phyloP scores from a whole-genome alignment of 1,140 invertebrate genomes.

The Drosophila bocki region DNA sequence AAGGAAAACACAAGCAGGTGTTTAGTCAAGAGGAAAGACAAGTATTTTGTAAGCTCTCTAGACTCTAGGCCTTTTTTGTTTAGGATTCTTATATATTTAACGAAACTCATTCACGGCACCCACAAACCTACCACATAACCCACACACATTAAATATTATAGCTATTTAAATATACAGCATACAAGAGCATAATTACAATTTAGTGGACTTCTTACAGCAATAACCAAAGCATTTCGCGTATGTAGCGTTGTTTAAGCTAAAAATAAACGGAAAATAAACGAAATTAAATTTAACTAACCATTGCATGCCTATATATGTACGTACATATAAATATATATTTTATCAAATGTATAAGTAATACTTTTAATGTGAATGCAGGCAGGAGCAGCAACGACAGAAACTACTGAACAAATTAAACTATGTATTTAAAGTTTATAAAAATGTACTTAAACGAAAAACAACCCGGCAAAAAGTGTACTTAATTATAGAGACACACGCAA shows the following conservation, averaged over 20 bases:
- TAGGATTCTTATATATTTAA: slow-evolving; percentile 31
- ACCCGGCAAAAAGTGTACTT: slow-evolving; percentile 33
- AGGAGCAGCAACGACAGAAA: slow-evolving; percentile 21
- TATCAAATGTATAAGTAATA: slow-evolving; percentile 21
- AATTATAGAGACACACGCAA: slow-evolving; percentile 36
- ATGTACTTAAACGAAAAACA: slow-evolving; percentile 16
- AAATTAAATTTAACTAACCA: slow-evolving; percentile 39
- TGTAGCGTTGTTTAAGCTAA: slow-evolving; percentile 46
- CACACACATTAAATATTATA: slow-evolving; percentile 20
- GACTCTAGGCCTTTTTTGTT: slow-evolving; percentile 25
- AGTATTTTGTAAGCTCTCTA: slow-evolving; percentile 37
- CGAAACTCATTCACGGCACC: slow-evolving; percentile 61
- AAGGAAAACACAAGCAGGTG: neutral
- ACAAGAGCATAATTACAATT: slow-evolving; percentile 40
- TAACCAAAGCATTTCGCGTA: slow-evolving; percentile 78
- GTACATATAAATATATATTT: slow-evolving; percentile 18
- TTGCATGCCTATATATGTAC: slow-evolving; percentile 28
- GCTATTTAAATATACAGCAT: slow-evolving; percentile 41
- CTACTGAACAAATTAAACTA: slow-evolving; percentile 46
- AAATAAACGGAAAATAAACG: slow-evolving; percentile 32
- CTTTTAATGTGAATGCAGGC: slow-evolving; percentile 14
- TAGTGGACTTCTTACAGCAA: slow-evolving; percentile 81
- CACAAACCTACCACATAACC: slow-evolving; percentile 16
- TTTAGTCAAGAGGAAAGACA: slow-evolving; percentile 6
- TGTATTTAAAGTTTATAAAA: slow-evolving; percentile 29